Evolutionary conservation across 2,888 invertebrate genomes (phyloP).

Genomic region (Ypsolopha sequella): DNA sequence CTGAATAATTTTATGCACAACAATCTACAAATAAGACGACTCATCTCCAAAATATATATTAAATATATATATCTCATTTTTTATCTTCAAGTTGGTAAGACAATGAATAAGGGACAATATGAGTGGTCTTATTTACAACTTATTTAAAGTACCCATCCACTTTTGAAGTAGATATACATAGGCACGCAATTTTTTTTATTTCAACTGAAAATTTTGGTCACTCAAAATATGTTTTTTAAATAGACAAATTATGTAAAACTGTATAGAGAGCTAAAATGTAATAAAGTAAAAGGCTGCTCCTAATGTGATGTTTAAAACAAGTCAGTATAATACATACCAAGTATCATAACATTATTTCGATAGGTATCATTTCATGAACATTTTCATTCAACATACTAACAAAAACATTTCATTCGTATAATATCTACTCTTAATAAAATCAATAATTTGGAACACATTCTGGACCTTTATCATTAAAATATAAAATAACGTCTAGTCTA

Average conservation of each 20-base stretch:
- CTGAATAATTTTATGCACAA: neutral
- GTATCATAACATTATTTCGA: slow-evolving; percentile 6
- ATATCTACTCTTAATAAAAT: slow-evolving; percentile 39
- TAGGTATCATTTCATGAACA: slow-evolving; percentile 21
- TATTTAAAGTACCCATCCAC: no score
- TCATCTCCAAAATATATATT: no score
- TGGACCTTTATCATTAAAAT: slow-evolving; percentile 47
- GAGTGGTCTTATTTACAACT: no score
- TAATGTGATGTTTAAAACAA: slow-evolving; percentile 32
- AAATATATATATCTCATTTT: no score
- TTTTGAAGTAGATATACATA: no score
- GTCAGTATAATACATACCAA: slow-evolving; percentile 15
- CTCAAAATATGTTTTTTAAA: neutral
- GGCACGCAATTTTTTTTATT: no score
- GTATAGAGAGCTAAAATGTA: slow-evolving; percentile 3
- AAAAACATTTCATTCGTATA: slow-evolving; percentile 40
- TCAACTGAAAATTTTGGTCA: no score
- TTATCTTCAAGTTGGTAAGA: no score
- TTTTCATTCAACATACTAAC: slow-evolving; percentile 33
- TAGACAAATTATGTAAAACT: neutral
- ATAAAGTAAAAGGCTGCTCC: slow-evolving; percentile 18
- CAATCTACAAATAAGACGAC: no score
- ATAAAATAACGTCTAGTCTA: slow-evolving; percentile 54
- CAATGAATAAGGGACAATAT: no score
- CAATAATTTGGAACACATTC: slow-evolving; percentile 61